Conservation (phyloP, 2,888 invertebrate species). For the Eristalinus aeneus region DNA sequence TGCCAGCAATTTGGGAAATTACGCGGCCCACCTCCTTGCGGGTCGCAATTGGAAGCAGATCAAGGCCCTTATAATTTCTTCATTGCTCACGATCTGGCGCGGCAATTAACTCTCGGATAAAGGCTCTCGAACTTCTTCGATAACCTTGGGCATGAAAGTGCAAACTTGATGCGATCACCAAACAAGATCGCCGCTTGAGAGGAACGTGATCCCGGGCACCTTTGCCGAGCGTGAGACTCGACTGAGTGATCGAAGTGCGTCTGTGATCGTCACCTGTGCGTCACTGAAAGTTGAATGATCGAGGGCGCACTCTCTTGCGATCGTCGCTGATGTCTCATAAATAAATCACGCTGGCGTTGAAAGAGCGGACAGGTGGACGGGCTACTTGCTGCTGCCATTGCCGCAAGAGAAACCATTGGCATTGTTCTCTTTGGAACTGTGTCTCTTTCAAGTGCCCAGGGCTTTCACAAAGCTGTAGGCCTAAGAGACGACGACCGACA, state of each 20-base stretch:
- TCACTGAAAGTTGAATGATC: slow-evolving; percentile 57
- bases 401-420: background rate
- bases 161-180: slow-evolving; percentile 7
- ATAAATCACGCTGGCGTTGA: background rate
- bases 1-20: slow-evolving; percentile 56
- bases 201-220: background rate
- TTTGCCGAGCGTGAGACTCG: background rate
- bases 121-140: background rate
- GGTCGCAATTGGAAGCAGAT: slow-evolving; percentile 34
- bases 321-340: background rate
- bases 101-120: slow-evolving; percentile 36
- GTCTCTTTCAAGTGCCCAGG: background rate
- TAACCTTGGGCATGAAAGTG: slow-evolving; percentile 12
- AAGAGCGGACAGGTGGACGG: background rate
- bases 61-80: slow-evolving; percentile 54
- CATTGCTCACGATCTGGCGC: slow-evolving; percentile 39
- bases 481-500: background rate
- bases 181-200: background rate
- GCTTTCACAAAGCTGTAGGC: background rate
- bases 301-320: background rate
- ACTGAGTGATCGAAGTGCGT: background rate
- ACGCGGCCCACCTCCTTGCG: background rate
- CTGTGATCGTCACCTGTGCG: slow-evolving; percentile 13
- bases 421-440: background rate
- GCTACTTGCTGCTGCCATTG: background rate